Base-by-base conservation (phyloP, 2,888 invertebrate genomes). In the Mycalesis mineus region DNA sequence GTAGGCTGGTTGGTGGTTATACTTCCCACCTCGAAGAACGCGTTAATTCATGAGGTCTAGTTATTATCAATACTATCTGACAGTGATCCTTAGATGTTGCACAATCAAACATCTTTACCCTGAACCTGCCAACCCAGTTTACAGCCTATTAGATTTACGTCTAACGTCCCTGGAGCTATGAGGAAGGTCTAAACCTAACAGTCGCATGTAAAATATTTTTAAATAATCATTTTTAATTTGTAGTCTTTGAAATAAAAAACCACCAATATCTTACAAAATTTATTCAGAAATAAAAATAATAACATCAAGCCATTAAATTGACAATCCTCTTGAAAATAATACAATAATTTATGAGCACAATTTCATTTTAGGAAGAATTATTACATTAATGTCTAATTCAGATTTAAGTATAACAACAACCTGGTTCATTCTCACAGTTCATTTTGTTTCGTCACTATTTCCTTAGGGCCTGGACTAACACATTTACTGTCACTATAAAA, bases 301-400 rank as follows among this genome's bases (percentile, higher is more conserved):
- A 88, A 87, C 88, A 88, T 87, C 80, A 88, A 88, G 88, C 85
- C 76, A 84, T 66, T 83, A 81, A 88, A 88, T 87, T 87, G 87
- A 87, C 88, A 83, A 77, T 78, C 73, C 75, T 82, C 76, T 76
- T 79, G 78, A 75, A 87, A 85, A 83, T 79, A 74, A 82, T 79
- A 78, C 72, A 70, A 83, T 80, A 82, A 82, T 80, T 84, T 80
- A 84, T 86, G 87, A 88, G 87, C 88, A 86, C 77, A 82, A 78
- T 82, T 84, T 85, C 77, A 83, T 75, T 75, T 78, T 77, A 77
- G 78, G 80, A 84, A 83, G 80, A 81, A 78, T 77, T 78, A 75
- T 75, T 77, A 72, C 62, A 73, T 69, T 66, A 65, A 69, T 68
- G 54, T 55, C 63, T 66, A 69, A 74, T 66, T 67, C 69, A 68